Conservation (phyloP, 1,140 invertebrate genomes). For the Nasonia vitripennis region DNA sequence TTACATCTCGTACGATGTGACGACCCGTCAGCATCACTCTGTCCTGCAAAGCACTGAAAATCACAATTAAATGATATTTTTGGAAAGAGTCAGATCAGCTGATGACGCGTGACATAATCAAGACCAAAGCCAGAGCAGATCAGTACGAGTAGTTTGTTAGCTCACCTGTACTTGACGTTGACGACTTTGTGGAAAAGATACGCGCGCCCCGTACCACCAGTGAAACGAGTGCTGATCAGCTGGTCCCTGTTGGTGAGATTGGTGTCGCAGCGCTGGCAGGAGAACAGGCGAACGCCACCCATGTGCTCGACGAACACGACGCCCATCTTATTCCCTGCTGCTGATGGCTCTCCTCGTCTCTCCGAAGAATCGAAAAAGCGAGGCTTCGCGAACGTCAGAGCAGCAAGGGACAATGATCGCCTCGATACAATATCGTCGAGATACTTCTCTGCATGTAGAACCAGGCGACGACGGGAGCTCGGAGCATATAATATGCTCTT, state of each 20-base stretch:
- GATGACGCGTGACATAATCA: not conserved
- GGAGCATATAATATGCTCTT: not conserved
- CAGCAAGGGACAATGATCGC: not conserved
- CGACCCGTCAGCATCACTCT: conserved; percentile 95
- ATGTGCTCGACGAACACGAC: conserved; percentile 96
- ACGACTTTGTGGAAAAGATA: conserved; percentile 96
- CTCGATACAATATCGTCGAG: not conserved
- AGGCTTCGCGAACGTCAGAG: not conserved
- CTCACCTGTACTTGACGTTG: conserved; percentile 89
- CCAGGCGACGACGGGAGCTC: not conserved
- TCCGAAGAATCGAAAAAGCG: conserved; percentile 12
- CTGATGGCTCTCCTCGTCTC: not conserved
- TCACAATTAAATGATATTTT: conserved; percentile 19
- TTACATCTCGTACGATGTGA: conserved; percentile 89
- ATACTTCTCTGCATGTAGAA: conserved; percentile 10
- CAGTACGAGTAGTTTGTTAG: not conserved
- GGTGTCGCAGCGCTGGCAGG: conserved; percentile 95
- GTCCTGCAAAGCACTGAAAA: conserved; percentile 90
- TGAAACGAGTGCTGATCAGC: conserved; percentile 96
- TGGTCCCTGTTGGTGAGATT: conserved; percentile 95
- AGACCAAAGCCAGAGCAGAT: not conserved
- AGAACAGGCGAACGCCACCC: conserved; percentile 93
- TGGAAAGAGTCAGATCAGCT: not conserved
- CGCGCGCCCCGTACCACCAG: conserved; percentile 96
- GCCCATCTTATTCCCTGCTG: conserved; percentile 82